These are phyloP conservation scores for Salvator merianae DNA, from an alignment of 2,113 vertebrate species.

Conservation along the genomic window DNA sequence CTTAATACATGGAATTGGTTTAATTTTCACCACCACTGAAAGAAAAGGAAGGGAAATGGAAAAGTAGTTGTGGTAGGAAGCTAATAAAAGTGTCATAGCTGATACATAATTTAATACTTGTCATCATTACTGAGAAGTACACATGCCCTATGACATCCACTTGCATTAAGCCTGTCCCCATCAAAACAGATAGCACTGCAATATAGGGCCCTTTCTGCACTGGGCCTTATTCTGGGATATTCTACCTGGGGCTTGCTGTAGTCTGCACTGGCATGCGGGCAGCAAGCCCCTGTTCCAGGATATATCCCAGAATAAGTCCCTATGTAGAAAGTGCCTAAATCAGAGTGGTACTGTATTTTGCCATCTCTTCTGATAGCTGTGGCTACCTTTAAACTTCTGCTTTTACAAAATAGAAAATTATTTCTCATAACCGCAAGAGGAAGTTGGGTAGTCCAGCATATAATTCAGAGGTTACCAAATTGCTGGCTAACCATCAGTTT, in stretches of 20 bases:
- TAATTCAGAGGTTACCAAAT: slow-evolving; percentile 69
- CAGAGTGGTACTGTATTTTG: slow-evolving; percentile 35
- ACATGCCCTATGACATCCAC: neutral
- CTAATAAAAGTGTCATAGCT: slow-evolving; percentile 39
- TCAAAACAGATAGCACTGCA: neutral
- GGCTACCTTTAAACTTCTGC: slow-evolving; percentile 51
- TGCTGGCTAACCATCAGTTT: slow-evolving; percentile 49
- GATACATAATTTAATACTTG: slow-evolving; percentile 37
- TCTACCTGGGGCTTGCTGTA: too few species aligned
- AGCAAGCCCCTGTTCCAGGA: too few species aligned
- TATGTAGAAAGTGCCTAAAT: neutral
- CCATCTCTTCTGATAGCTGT: slow-evolving; percentile 40
- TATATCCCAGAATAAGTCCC: too few species aligned
- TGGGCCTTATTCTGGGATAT: too few species aligned
- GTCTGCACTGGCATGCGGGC: too few species aligned
- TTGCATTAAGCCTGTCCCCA: neutral
- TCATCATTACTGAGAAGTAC: slow-evolving; percentile 23
- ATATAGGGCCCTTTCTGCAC: neutral
- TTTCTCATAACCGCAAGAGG: slow-evolving; percentile 58
- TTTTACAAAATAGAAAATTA: slow-evolving; percentile 42
- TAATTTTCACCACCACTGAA: slow-evolving; percentile 14
- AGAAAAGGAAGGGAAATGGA: slow-evolving; percentile 15
- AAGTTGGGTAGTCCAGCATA: slow-evolving; percentile 40
- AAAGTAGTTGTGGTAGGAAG: neutral
- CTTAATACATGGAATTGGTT: slow-evolving; percentile 68